A percentile compares a stretch with the other conserved stretches of the same genome.
These are phyloP conservation scores for Caranx ignobilis DNA, from an alignment of 2,113 vertebrate genomes.

Conservation along the genomic window DNA sequence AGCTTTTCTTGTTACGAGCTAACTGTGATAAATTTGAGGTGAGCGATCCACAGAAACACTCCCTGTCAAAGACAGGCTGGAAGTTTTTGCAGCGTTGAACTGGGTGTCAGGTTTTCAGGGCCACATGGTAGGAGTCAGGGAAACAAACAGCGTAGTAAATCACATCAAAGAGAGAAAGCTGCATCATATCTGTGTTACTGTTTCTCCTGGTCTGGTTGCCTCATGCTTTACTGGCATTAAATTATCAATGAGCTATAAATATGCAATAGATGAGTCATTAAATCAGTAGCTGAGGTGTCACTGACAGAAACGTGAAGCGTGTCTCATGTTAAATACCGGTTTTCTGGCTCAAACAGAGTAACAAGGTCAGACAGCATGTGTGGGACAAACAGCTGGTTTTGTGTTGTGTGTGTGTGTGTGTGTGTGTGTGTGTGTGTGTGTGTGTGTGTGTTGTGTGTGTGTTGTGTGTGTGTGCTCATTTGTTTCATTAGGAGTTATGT, in stretches of 20 bases:
- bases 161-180: not conserved
- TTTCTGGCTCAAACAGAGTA: not conserved
- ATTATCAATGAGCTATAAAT: not conserved
- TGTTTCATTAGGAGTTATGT: not conserved
- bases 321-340: no score
- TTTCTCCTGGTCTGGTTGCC: not conserved
- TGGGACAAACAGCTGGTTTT: conserved; percentile 12
- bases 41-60: conserved; percentile 1
- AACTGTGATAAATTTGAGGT: not conserved
- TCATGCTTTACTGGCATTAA: not conserved
- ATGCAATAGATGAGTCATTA: not conserved
- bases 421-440: not conserved
- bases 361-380: conserved; percentile 22
- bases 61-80: not conserved
- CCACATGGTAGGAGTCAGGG: conserved; percentile 1
- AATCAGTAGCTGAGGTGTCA: not conserved
- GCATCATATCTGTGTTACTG: not conserved
- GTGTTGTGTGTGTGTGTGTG: not conserved
- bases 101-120: conserved; percentile 4
- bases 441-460: not conserved
- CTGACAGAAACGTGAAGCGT: not conserved
- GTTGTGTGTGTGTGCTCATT: not conserved
- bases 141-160: conserved; percentile 22
- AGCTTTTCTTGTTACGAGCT: not conserved
- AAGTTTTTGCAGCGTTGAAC: no score